Evolutionary conservation across 2,797 vertebrate genomes (phyloP), one percentile per base, ranked within the genome.

Genomic region (Malurus leucopterus): DNA sequence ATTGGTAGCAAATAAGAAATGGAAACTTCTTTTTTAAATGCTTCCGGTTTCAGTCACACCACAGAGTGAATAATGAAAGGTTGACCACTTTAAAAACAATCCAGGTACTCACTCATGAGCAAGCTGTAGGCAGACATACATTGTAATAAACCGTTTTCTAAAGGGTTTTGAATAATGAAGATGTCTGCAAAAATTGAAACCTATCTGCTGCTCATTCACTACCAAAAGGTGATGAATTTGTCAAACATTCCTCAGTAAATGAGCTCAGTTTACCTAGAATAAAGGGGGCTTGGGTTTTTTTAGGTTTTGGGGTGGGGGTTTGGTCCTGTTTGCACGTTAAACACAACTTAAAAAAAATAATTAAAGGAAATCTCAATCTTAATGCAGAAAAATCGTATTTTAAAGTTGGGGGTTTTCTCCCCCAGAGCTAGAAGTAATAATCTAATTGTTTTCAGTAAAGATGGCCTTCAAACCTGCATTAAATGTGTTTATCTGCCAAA

Each of bases 271-370:
- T 61, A 36, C 20, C 32, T 65, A 32, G n/a, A 63, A 26, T 61
- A 50, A 53, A 74, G 13, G 24, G 2, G 50, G 9, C 3, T 76
- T 65, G 40, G n/a, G n/a, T 8, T 1, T 55, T 65, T 59, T 51
- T 20, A 43, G n/a, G 30, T n/a, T 62, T 53, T 43, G 32, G 15
- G 6, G 1, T 5, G 5, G 5, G 5, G 1, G 0, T 1, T 15
- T n/a, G 22, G 22, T 34, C 9, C 16, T 63, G n/a, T 59, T 75
- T 73, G 47, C 11, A 13, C 32, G 19, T 26, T 62, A 40, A 88
- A 55, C 7, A 61, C 19, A 82, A 32, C 27, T 32, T 30, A 1
- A 3, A 7, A 7, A 72, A 62, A 49, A 50, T 18, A 18, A 18
- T 68, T 38, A 49, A 29, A 51, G 9, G 29, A 87, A 79, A 69